Base-by-base conservation (phyloP, 2,888 invertebrate genomes). In the Dioctria linearis region DNA sequence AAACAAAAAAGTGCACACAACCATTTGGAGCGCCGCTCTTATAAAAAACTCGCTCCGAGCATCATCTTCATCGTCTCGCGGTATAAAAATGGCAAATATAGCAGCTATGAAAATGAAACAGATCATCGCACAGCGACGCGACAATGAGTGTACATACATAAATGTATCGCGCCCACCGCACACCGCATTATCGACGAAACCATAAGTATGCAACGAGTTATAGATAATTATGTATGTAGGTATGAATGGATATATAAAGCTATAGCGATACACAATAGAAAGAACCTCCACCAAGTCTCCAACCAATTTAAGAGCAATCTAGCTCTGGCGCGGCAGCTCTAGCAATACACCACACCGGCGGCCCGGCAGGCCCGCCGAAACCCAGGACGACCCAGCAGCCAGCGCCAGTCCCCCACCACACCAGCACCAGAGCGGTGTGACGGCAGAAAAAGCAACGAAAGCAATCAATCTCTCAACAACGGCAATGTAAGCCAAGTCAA, bases 401-500 rank as follows among this genome's bases (percentile, higher is more conserved):
- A 25, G 25, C 2, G 1, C 0, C 25, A 25, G n/a, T n/a, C 25
- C 25, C 0, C 25, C 2, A 25, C 25, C 25, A 25, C 25, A 25
- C 25, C 25, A 25, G 25, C 25, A 25, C 1, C 25, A 25, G 25
- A 25, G 25, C 25, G 25, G 25, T 25, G 25, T 25, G 25, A 25
- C 25, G 25, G 65, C 8, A 37, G 40, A 9, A 65, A 40, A 65
- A 5, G 67, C 67, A 39, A 25, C 46, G 25, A 46, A n/a, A 51
- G 69, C 69, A 69, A 69, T 69, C 69, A 69, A 69, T 69, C 69
- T 69, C 69, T 13, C 69, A 37, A 42, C 66, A 66, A 42, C 66
- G 66, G 11, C 66, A 42, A 71, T 71, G 71, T 71, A 71, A 71
- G 57, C 71, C n/a, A 37, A 71, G 54, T 71, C 71, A 71, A 40